Base-by-base conservation (phyloP, 2,888 invertebrate genomes). In the Parapristionchus giblindavisi region DNA sequence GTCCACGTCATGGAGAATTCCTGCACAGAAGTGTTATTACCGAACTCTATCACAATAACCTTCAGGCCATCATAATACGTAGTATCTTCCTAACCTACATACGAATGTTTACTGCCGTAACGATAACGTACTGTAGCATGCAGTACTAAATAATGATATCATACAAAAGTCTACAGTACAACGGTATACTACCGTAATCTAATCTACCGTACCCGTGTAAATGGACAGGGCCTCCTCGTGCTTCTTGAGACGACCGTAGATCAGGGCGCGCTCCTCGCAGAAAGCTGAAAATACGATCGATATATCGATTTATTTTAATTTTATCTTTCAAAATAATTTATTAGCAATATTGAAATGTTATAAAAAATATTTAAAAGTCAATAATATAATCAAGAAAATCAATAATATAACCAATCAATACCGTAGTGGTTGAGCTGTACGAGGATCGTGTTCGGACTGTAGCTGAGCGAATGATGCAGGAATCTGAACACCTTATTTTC, bases 221-320 rank as follows among this genome's bases (percentile, higher is more conserved):
- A 99, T 94, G 0, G 93, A 92, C 63, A 99, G 90, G 0, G 95
- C 96, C 88, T 96, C 93, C 86, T 96, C 94, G 88, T 99, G 97
- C 79, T 93, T 91, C 0, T 94, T 94, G 34, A 97, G 90, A 83
- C 94, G 93, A 0, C 96, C 97, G 56, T 97, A 90, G 77, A 99
- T 93, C n/a, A 98, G 91, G 0, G 98, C 97, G 77, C 96, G 91
- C 89, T 98, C 98, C 88, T 97, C 96, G 86, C 94, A 92, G 85
- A 98, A 90, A 76, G 90, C 92, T 92, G 83, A 32, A 85, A 81
- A 68, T 70, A 76, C 51, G 27, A 76, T 34, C 27, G n/a, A 58
- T 51, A 32, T 14, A n/a, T n/a, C n/a, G n/a, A 63, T 61, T 17
- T 54, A 5, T 24, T 54, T 24, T 6, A 17, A 48, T 48, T 48